A percentile compares a stretch with the other conserved stretches of the same genome.
These are phyloP conservation scores for human DNA, from an alignment of 2,113 vertebrate genomes.

Conservation along the genomic window GRCh38 chr2:126538001-126538500, in stretches of 20 bases:
- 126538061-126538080: not conserved
- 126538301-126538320: not conserved
- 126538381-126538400: not conserved
- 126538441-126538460: not conserved
- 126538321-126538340: accelerated
- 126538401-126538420: not conserved
- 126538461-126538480: not conserved
- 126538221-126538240: not conserved
- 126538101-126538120: accelerated
- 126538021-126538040: not conserved
- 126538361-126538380: not conserved
- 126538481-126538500: not conserved
- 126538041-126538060: not conserved
- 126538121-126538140: not conserved
- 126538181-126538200: not conserved
- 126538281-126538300: not conserved
- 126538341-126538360: not conserved
- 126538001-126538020: not conserved
- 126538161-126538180: not conserved
- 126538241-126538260: not conserved
- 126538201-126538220: not conserved
- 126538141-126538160: not conserved
- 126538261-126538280: not conserved
- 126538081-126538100: not conserved
- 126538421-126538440: not conserved